Evolutionary conservation across 1,140 invertebrate species (phyloP).

Genomic region (Diploscapter pachys): DNA sequence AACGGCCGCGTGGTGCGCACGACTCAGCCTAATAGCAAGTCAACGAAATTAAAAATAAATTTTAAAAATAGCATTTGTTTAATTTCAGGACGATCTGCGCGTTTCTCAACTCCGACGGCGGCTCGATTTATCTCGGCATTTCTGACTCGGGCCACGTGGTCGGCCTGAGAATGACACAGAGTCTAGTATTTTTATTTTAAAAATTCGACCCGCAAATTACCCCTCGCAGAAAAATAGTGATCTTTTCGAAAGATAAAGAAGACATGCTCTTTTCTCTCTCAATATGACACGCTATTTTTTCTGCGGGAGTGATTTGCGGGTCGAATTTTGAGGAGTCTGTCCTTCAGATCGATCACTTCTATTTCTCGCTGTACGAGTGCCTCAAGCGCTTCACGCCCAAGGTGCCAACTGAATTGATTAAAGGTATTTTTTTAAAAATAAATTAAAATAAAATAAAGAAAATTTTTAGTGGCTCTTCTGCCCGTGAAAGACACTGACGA

Average conservation of each 20-base stretch:
- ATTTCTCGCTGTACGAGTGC: conserved; percentile 12
- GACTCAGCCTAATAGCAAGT: conserved; percentile 33
- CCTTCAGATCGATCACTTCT: conserved; percentile 24
- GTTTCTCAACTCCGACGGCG: conserved; percentile 25
- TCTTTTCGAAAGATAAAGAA: background rate
- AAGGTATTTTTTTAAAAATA: conserved; percentile 15
- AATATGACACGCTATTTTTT: too few relatives aligned
- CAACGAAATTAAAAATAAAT: background rate
- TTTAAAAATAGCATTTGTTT: background rate
- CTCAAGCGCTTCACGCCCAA: conserved; percentile 17
- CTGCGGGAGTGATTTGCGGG: too few relatives aligned
- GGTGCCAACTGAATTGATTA: conserved; percentile 11
- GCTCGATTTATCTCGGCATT: conserved; percentile 15
- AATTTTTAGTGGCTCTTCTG: too few relatives aligned
- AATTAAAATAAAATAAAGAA: conserved; percentile 2
- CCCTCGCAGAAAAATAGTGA: background rate
- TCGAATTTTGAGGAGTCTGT: too few relatives aligned
- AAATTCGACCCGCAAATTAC: background rate
- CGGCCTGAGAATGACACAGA: conserved; percentile 24
- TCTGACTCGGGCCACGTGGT: conserved; percentile 18
- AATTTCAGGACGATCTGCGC: conserved; percentile 30
- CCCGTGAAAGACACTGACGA: background rate
- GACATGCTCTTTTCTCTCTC: background rate
- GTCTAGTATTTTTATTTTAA: conserved; percentile 9
- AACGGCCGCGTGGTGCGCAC: conserved; percentile 15